Conservation (phyloP, 2,797 vertebrate species). For the Muraenolepis orangiensis region DNA sequence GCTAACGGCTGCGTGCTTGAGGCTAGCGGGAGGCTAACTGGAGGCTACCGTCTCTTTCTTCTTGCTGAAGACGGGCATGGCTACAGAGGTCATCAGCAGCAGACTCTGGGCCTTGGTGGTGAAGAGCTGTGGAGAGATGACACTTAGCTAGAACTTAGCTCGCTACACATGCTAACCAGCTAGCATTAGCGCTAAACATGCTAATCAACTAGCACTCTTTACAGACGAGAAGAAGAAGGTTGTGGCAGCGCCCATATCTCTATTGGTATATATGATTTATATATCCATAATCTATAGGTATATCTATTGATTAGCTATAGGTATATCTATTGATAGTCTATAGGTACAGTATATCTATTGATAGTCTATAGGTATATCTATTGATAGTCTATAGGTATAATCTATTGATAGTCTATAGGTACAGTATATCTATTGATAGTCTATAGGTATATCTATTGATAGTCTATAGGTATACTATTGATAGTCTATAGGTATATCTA, state of each 20-base stretch:
- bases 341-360: background rate
- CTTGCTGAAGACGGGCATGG: constrained; percentile 98
- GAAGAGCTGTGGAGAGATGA: constrained; percentile 74
- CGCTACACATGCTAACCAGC: background rate
- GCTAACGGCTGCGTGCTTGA: background rate
- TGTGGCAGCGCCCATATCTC: too few relatives aligned
- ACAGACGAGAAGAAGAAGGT: too few relatives aligned
- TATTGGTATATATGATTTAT: too few relatives aligned
- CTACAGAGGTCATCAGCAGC: constrained; percentile 90
- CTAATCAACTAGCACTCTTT: too few relatives aligned
- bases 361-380: background rate
- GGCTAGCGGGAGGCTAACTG: background rate
- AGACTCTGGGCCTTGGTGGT: constrained; percentile 85
- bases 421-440: background rate
- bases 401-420: background rate
- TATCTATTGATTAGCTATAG: too few relatives aligned
- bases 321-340: too few relatives aligned
- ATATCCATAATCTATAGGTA: too few relatives aligned
- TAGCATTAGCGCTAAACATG: too few relatives aligned
- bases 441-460: background rate
- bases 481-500: too few relatives aligned
- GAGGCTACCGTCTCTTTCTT: constrained; percentile 85
- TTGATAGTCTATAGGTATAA: background rate
- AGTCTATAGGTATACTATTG: too few relatives aligned
- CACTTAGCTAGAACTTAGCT: constrained; percentile 23